Evolutionary conservation across 2,888 invertebrate species (phyloP), one percentile per base, ranked within the genome.

Genomic region (Atrina japonica): DNA sequence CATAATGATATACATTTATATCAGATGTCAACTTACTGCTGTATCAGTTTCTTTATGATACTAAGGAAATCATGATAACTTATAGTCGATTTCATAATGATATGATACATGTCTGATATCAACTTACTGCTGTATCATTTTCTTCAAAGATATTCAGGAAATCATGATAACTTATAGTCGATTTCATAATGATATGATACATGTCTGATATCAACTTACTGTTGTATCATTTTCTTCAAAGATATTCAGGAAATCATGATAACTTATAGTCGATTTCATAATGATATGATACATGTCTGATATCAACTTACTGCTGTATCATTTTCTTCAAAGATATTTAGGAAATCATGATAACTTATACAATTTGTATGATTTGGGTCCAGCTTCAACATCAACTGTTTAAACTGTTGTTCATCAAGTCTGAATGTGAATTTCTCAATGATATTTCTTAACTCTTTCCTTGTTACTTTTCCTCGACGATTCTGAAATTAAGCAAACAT

Each of bases 291-390:
- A n/a, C n/a, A n/a, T n/a, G n/a, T n/a, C n/a, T n/a, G n/a, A n/a
- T n/a, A n/a, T n/a, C n/a, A 23, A 50, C 73, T 73, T 75, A 88
- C 88, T 78, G 75, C 74, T 16, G 84, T 81, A 72, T 89, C 89
- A 50, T 69, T 86, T 63, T 87, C 86, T 65, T 89, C 89, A 81
- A 90, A 90, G n/a, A 89, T 64, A 14, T 84, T 77, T 18, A 90
- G 78, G 76, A 90, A 90, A 29, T 81, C 78, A 35, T 88, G 89
- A 72, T 89, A 89, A 5, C 85, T 84, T 45, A 90, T 87, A 23
- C 73, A 73, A 75, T 86, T 87, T 1, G 83, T 81, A 66, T 88
- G 81, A 14, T 83, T 69, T 0, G 88, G 88, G 49, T 88, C 89
- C 21, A 90, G 74, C 45, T 78, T 71, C 16, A 68, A 72, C 85